Evolutionary conservation across 2,113 vertebrate species (phyloP), one percentile per base, ranked within the genome.

Genomic region (Stomatorhinus ivindoensis): DNA sequence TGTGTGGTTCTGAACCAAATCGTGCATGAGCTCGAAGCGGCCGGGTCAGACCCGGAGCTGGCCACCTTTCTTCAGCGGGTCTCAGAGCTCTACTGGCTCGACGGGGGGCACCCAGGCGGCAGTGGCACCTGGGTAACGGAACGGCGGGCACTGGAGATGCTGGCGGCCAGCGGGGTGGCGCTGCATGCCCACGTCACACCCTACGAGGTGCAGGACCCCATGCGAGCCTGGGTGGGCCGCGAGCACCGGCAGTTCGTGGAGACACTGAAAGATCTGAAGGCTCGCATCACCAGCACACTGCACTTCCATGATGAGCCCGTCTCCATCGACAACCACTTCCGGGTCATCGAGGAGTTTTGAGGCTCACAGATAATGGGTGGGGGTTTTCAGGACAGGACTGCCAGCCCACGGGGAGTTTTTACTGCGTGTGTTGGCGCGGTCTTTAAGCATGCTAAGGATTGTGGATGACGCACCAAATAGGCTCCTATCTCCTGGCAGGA

Each of bases 1-100:
- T 99, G 98, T 83, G 98, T 99, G 92, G 98, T 99, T 92, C 96
- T 99, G 90, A 99, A 99, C 94, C 98, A 99, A 93, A 95, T 99
- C 89, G 95, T 97, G 82, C 96, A 98, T 90, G 98, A 99, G 95
- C 93, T 99, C 88, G 95, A 95, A 31, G 96, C 96, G 89, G 97
- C 97, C 61, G 95, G 94, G 90, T 95, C 95, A 11, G 96, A 98
- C 93, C 96, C 95, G n/a, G 95, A 94, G 88, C 92, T 95, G 85
- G 92, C 94, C 6, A 84, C 93, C 92, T 99, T 99, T 89, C 91
- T 97, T 44, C 93, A 93, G 87, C 94, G 91, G 90, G 93, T 99
- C 91, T 95, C 95, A 47, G 96, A 97, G 39, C 96, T 99, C 93
- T 99, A 97, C 94, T 99, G 98, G 98, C 91, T 99, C 92, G 98